Base-by-base conservation (phyloP, 2,113 vertebrate species). In the Pseudonaja textilis region DNA sequence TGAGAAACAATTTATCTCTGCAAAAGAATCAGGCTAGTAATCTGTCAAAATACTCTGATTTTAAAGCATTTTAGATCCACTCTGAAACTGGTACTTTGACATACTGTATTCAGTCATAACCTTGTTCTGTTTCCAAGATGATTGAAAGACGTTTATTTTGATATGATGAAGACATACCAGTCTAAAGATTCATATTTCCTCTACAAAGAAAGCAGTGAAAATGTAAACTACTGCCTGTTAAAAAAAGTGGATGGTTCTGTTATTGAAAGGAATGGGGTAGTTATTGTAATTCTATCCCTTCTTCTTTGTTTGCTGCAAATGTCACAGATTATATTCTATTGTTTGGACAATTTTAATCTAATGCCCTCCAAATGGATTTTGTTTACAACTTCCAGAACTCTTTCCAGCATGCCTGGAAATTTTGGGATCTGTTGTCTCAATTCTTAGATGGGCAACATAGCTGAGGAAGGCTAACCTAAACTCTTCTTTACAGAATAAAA, bases 171-270 rank as follows among this genome's bases (percentile, higher is more conserved):
- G 16, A 47, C 20, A 26, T 52, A 64, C 88, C 34, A 45, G 22
- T 86, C 26, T 50, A 69, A 87, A 61, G 54, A 88, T 91, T 92
- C 29, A 92, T 86, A 90, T 50, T 93, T 92, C 85, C 95, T 61
- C 11, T 26, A 89, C 93, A 95, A 91, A 94, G 5, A 57, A 56
- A 55, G 25, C 74, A 81, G 93, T 23, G 20, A 42, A 56, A 81
- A 23, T 85, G 91, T 85, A 61, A 57, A 56, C 52, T 81, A 34
- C 16, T 92, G 42, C 42, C 14, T 91, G 55, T 1, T 50, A 23
- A 50, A 92, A 92, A 39, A 39, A 12, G 93, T 91, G 8, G 54
- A 39, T 7, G 18, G 29, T 81, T 81, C 20, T 74, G 61, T 74
- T 52, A 52, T 56, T 0, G 52, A 93, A 91, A 95, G 42, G 22